Conservation (phyloP, 2,888 invertebrate genomes). For the Cenopis cana region DNA sequence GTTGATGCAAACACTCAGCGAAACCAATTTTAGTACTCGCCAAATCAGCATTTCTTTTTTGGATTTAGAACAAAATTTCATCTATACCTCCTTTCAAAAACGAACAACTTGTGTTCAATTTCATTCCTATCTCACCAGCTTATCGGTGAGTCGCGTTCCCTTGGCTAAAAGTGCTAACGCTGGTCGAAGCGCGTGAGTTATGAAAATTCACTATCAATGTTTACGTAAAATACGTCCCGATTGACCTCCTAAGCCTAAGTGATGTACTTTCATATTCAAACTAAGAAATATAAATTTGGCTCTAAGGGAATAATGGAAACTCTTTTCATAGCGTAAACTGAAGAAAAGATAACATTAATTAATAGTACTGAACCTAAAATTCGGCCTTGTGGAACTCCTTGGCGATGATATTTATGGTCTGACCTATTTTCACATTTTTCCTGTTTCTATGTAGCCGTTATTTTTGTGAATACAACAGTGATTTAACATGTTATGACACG, state of each 20-base stretch:
- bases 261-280: too few relatives aligned
- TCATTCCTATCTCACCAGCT: not conserved
- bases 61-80: not conserved
- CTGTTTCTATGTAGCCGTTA: conserved; percentile 8
- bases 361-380: conserved; percentile 4
- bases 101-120: not conserved
- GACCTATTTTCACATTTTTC: conserved; percentile 20
- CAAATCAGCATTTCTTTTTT: not conserved
- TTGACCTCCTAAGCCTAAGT: too few relatives aligned
- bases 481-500: not conserved
- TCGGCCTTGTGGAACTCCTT: not conserved
- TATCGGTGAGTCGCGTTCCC: too few relatives aligned
- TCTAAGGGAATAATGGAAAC: too few relatives aligned
- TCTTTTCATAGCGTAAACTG: too few relatives aligned
- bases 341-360: not conserved
- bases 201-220: too few relatives aligned
- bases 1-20: conserved; percentile 3
- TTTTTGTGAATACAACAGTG: not conserved
- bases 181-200: too few relatives aligned
- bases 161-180: too few relatives aligned
- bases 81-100: not conserved
- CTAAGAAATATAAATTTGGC: not conserved
- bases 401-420: conserved; percentile 16
- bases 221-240: too few relatives aligned
- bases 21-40: not conserved